phyloP scores from a whole-genome alignment of 2,113 vertebrate species.

The Sterrhoptilus dennistouni region DNA sequence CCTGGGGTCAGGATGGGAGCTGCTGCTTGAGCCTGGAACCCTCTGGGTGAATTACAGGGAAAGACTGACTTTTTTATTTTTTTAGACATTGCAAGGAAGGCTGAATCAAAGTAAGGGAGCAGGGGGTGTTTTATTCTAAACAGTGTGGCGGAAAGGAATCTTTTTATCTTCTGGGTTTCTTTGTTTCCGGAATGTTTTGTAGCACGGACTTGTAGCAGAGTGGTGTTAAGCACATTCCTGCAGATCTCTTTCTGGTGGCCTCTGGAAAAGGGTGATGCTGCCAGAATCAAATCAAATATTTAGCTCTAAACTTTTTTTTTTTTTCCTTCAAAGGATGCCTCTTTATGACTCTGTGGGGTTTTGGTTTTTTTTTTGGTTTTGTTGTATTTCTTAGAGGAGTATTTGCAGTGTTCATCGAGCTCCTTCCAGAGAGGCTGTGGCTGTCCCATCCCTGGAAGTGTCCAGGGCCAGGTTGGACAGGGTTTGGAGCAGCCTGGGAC shows the following conservation, averaged over 20 bases:
- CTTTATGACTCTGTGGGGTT: not conserved
- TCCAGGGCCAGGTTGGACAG: not conserved
- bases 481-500: not conserved
- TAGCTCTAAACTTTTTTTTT: not conserved
- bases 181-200: not conserved
- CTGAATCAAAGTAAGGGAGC: not conserved
- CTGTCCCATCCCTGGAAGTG: not conserved
- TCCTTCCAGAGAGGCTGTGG: not conserved
- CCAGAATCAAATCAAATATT: not conserved
- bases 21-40: not conserved
- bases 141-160: not conserved
- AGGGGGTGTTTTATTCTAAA: not conserved
- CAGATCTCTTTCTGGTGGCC: not conserved
- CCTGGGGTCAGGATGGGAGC: rapidly evolving
- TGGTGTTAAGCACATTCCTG: not conserved
- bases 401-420: not conserved
- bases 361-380: not conserved
- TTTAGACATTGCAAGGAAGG: not conserved
- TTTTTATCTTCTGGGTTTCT: not conserved
- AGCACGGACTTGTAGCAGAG: not conserved
- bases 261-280: not conserved
- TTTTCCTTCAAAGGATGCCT: not conserved
- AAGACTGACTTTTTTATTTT: not conserved
- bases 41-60: rapidly evolving
- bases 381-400: not conserved